Evolutionary conservation across 2,797 vertebrate species (phyloP), one percentile per base, ranked within the genome.

Genomic region (Labroides dimidiatus): DNA sequence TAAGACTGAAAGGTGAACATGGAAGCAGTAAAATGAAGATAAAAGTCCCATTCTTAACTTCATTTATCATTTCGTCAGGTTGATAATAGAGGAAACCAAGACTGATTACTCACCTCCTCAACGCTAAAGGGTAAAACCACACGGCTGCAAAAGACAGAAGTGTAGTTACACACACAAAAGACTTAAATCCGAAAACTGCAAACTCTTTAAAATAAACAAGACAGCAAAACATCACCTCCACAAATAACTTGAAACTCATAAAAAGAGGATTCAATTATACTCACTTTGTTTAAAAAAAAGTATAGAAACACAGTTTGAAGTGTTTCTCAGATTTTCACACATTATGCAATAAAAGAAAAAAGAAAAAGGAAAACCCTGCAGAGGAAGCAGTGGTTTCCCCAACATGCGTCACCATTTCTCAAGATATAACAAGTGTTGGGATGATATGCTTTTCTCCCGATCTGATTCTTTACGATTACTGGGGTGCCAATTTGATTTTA

Each of bases 81-180:
- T 44, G 33, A 64, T 10, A 33, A 42, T 13, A 8, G 47, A 33
- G 30, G 30, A 33, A 39, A 57, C 9, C 15, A 42, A 62, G 36
- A 48, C 0, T 2, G 16, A 50, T 72, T 42, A 93, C 95, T 79
- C 90, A 98, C 97, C 96, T 98, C 97, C 84, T 97, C 96, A 71
- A 98, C 96, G 23, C 95, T 96, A 92, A 96, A 98, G 8, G 97
- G 97, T 87, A 99, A 95, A 89, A 96, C 94, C 91, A 99, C 96
- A 68, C 96, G 96, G 92, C 96, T 98, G 91, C 73, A 96, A 95
- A 51, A 87, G 17, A 91, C 78, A 71, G 21, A 78, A 23, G 14
- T 47, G 43, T 47, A 43, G 21, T 64, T 37, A 71, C 0, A 52
- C 41, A 42, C 19, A 62, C 9, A 33, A 16, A 58, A 39, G n/a